phyloP scores from a whole-genome alignment of 2,888 invertebrate species.

The Drosophila meridionalis region DNA sequence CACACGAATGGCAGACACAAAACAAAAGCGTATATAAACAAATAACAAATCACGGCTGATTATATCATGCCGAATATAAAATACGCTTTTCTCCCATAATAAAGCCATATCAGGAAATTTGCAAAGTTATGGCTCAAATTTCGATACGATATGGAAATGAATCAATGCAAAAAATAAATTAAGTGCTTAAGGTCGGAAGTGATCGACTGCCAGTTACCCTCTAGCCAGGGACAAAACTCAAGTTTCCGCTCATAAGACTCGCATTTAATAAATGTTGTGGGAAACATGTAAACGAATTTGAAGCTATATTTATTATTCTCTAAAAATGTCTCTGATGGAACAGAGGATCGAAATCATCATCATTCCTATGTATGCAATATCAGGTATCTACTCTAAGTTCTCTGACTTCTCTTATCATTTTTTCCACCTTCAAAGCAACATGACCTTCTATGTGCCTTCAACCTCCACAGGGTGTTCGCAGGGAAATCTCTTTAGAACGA shows the following conservation, averaged over 20 bases:
- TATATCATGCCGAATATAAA: conserved; percentile 23
- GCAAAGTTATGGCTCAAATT: conserved; percentile 2
- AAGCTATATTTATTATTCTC: not conserved
- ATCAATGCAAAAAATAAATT: conserved; percentile 1
- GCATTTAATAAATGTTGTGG: not conserved
- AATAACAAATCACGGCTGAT: not conserved
- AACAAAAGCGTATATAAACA: conserved; percentile 40
- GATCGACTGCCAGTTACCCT: conserved; percentile 10
- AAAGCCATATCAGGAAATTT: conserved; percentile 14
- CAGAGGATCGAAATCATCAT: too few species aligned
- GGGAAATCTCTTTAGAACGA: conserved; percentile 29
- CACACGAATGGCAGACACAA: conserved; percentile 37
- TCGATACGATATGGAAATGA: conserved; percentile 12
- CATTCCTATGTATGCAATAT: too few species aligned
- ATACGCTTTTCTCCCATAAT: conserved; percentile 25
- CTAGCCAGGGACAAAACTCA: not conserved
- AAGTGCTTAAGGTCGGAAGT: not conserved
- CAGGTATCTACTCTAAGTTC: not conserved
- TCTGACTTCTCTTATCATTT: not conserved
- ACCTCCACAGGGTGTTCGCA: not conserved
- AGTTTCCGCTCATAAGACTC: not conserved
- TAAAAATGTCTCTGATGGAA: not conserved
- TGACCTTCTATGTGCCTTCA: not conserved
- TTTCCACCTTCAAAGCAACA: not conserved
- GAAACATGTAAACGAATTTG: not conserved